Base-by-base conservation (phyloP, 1,140 invertebrate genomes). In the Scaptomyza graminum region DNA sequence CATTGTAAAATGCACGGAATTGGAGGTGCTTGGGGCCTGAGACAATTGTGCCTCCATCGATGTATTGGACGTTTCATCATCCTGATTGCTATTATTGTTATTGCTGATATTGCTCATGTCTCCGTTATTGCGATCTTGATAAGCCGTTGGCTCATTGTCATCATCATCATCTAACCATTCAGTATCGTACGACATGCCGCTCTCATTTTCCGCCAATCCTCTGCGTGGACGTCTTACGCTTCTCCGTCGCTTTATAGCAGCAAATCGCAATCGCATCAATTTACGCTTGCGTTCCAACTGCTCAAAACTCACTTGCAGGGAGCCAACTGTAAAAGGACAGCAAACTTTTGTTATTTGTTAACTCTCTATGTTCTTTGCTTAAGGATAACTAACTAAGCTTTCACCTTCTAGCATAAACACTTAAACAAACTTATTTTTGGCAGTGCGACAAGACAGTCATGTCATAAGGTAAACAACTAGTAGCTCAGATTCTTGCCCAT, bases 31-130 rank as follows among this genome's bases (percentile, higher is more conserved):
- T 8, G 78, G 78, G 3, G 74, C 70, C 52, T 78, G 70, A 2
- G 82, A 85, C 7, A 85, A n/a, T 46, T 85, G 82, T 8, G 82
- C 81, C 71, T 87, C 82, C 82, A 87, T 87, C 1, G 82, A 85
- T 37, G 82, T 78, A 43, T 81, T 72, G 12, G 82, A 87, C 5
- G 70, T 59, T 22, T 61, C 52, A 39, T 69, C 64, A 34, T 51
- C 64, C 9, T 31, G 13, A 57, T 55, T 56, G 60, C 52, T 50
- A 15, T 55, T 63, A 15, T 16, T 56, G 12, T 37, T 50, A 37
- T 51, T 65, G 37, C 22, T 56, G 16, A 22, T 50, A 37, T 51
- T 65, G 28, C 39, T 43, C 13, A 47, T 55, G 11, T 43, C 15
- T 37, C 50, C 62, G 15, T 5, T 43, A 22, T 52, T 55, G 16